Evolutionary conservation across 2,888 invertebrate species (phyloP), one percentile per base, ranked within the genome.

Genomic region (Kuschelorhynchus macadamiae): DNA sequence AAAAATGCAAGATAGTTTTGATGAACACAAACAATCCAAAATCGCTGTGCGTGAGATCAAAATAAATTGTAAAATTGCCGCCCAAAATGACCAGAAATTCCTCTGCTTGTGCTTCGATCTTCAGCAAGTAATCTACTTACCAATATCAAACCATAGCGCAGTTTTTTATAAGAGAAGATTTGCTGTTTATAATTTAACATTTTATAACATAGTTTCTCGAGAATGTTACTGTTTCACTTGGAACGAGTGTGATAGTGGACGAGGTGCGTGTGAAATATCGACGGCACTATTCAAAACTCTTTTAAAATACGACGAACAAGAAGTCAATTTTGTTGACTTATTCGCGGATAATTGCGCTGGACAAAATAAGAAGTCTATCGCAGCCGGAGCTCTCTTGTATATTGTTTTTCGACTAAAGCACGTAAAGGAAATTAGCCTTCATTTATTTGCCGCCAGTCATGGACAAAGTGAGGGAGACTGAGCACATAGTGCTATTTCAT

Each of bases 111-210:
- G 49, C 53, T 70, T 61, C 17, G 62, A 67, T 18, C 32, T 62
- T 12, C 67, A 67, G 20, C 67, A 67, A 30, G 62, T 67, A 20
- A 62, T 62, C 32, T 33, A 42, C 18, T 25, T 61, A 16, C 67
- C 53, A 4, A 17, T 17, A 14, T 42, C 42, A 16, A 42, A 42
- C 17, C 5, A 42, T 3, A 11, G 17, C 11, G 39, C 30, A 16
- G 20, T 52, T 52, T 52, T 52, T n/a, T 52, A 52, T 17, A 36
- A 52, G 36, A 52, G 52, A 52, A 52, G 16, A 18, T 52, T 32
- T 33, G 52, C 52, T 52, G 1, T 16, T 4, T 52, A 33, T 14
- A 52, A 52, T 52, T 52, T 52, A 33, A 52, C 52, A 5, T 16
- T 52, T 18, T 36, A 52, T n/a, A 33, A 52, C 9, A 16, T 52